A percentile compares a stretch with the other conserved stretches of the same genome.
These are phyloP conservation scores for Melinaea marsaeus DNA, from an alignment of 2,888 invertebrate genomes.

Conservation along the genomic window DNA sequence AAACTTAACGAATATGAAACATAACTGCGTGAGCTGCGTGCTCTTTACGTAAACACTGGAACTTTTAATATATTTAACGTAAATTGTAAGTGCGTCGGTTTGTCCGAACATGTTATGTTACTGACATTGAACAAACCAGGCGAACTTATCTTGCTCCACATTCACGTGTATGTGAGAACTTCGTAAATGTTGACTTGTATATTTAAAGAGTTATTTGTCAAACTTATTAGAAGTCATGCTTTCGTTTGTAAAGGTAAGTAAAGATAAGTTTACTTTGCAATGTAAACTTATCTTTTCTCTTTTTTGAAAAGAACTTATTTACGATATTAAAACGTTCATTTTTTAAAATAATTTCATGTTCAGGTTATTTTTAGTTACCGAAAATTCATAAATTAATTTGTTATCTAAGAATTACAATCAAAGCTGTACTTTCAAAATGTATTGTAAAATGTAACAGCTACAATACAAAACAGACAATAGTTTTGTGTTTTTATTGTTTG, in stretches of 20 bases:
- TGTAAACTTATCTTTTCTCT: slow-evolving; percentile 17
- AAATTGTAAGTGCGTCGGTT: slow-evolving; percentile 39
- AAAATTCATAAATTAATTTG: too few relatives aligned
- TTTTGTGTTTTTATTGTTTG: too few relatives aligned
- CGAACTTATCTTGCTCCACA: slow-evolving; percentile 6
- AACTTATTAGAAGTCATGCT: slow-evolving; percentile 11
- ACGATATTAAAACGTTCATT: too few relatives aligned
- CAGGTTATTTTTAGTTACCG: too few relatives aligned
- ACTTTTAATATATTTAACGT: slow-evolving; percentile 50
- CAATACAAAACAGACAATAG: too few relatives aligned
- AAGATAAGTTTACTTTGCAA: slow-evolving; percentile 7
- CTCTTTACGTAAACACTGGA: slow-evolving; percentile 58
- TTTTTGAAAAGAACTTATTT: slow-evolving; percentile 1
- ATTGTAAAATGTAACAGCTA: too few relatives aligned
- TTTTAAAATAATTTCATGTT: too few relatives aligned
- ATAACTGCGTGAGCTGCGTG: slow-evolving; percentile 55
- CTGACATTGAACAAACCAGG: slow-evolving; percentile 8
- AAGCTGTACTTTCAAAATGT: too few relatives aligned
- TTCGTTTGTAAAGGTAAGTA: slow-evolving; percentile 11
- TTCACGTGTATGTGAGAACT: neutral
- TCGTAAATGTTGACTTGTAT: neutral
- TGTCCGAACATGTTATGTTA: slow-evolving; percentile 33
- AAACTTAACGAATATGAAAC: slow-evolving; percentile 13
- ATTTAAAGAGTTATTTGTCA: slow-evolving; percentile 10
- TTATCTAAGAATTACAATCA: too few relatives aligned